Percentiles rank a stretch among this genome's conserved stretches.
Evolutionary conservation across 2,113 vertebrate genomes (phyloP).

Genomic region (Sorex fumeus): DNA sequence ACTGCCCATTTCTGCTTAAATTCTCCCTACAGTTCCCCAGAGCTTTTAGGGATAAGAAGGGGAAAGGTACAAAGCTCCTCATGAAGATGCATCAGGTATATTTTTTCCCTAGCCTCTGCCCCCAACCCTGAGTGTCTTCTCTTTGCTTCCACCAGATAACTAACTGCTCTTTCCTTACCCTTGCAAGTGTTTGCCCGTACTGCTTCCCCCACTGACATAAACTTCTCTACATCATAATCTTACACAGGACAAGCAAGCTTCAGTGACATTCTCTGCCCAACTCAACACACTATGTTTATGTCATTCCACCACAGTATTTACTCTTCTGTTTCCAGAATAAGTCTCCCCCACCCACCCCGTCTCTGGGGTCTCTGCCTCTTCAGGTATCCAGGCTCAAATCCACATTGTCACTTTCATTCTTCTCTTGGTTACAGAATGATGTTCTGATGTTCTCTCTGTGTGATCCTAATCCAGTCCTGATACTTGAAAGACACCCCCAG

Average conservation of each 20-base stretch:
- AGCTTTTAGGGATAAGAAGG: background rate
- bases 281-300: no score
- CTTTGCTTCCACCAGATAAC: background rate
- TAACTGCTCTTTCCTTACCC: background rate
- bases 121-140: background rate
- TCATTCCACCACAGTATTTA: background rate
- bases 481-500: background rate
- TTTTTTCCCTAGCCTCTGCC: background rate
- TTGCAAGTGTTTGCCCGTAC: background rate
- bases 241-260: background rate
- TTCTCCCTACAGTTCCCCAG: background rate
- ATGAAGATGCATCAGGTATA: background rate
- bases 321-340: background rate
- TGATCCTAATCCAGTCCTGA: background rate
- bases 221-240: background rate
- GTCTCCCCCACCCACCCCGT: background rate
- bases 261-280: no score
- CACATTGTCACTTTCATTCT: background rate
- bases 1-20: constrained; percentile 1
- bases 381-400: background rate
- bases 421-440: background rate
- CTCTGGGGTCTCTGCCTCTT: background rate
- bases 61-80: background rate
- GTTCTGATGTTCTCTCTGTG: background rate
- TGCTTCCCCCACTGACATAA: background rate